Evolutionary conservation across 2,888 invertebrate species (phyloP).

Genomic region (Malacosoma neustria): DNA sequence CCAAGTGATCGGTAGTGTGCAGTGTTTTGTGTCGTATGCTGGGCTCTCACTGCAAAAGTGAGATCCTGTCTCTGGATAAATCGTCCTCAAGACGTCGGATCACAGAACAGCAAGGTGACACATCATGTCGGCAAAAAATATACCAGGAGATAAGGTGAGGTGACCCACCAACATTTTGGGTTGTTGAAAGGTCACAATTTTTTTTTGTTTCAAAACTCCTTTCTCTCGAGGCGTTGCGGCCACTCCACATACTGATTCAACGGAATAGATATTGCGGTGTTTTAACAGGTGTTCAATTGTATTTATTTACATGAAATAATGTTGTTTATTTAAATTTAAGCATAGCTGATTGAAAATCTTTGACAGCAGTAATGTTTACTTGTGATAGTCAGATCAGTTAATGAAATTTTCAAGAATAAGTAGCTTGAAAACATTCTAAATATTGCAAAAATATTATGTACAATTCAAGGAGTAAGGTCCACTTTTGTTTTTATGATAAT

Average conservation of each 20-base stretch:
- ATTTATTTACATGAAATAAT: neutral
- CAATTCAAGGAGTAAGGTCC: no score
- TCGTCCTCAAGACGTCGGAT: constrained; percentile 67
- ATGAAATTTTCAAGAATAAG: no score
- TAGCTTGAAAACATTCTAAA: no score
- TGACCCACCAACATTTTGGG: constrained; percentile 20
- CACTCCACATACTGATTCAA: constrained; percentile 14
- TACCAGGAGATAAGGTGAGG: constrained; percentile 89
- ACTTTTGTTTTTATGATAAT: no score
- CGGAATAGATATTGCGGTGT: constrained; percentile 7
- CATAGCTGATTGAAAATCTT: neutral
- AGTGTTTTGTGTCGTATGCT: constrained; percentile 73
- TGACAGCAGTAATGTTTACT: neutral
- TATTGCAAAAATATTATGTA: no score
- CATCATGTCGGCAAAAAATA: constrained; percentile 85
- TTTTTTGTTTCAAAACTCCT: constrained; percentile 57
- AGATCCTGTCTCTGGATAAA: constrained; percentile 70
- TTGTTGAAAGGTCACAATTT: constrained; percentile 46
- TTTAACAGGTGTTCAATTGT: constrained; percentile 2
- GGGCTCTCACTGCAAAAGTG: constrained; percentile 66
- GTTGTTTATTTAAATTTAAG: neutral
- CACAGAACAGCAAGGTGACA: constrained; percentile 54
- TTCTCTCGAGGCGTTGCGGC: constrained; percentile 41
- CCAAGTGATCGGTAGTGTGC: constrained; percentile 68
- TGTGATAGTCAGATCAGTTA: no score